A percentile compares a stretch with the other conserved stretches of the same genome.
phyloP scores from a whole-genome alignment of 1,140 invertebrate genomes.

The Trinorchestia longiramus region DNA sequence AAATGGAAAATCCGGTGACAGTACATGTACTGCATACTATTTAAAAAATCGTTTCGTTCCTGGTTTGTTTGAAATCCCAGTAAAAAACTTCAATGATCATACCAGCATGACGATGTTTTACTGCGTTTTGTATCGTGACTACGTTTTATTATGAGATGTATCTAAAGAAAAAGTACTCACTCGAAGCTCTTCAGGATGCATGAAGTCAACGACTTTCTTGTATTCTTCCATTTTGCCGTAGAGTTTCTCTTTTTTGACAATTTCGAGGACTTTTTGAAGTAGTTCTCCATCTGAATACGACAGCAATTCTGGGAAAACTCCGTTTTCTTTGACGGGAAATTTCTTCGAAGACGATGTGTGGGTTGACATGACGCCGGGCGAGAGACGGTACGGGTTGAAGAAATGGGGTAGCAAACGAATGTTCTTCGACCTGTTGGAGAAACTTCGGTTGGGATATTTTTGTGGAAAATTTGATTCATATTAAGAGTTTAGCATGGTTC shows the following conservation, averaged over 20 bases:
- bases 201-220: constrained; percentile 58
- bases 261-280: constrained; percentile 59
- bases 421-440: neutral
- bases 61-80: too few species aligned
- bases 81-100: too few species aligned
- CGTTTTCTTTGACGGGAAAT: constrained; percentile 36
- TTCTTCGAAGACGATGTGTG: neutral
- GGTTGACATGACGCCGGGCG: neutral
- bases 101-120: too few species aligned
- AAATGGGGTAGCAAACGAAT: neutral
- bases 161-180: neutral
- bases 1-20: too few species aligned
- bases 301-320: neutral
- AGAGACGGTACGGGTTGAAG: neutral
- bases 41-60: too few species aligned
- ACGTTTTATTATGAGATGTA: too few species aligned
- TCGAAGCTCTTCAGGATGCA: constrained; percentile 59
- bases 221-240: constrained; percentile 52
- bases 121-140: too few species aligned
- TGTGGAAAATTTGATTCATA: neutral
- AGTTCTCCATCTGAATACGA: constrained; percentile 55
- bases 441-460: neutral
- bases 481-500: neutral
- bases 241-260: constrained; percentile 57
- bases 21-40: too few species aligned